A percentile compares a stretch with the other conserved stretches of the same genome.
phyloP scores from a whole-genome alignment of 2,888 invertebrate genomes.

The Drosophila pseudotalamancana region DNA sequence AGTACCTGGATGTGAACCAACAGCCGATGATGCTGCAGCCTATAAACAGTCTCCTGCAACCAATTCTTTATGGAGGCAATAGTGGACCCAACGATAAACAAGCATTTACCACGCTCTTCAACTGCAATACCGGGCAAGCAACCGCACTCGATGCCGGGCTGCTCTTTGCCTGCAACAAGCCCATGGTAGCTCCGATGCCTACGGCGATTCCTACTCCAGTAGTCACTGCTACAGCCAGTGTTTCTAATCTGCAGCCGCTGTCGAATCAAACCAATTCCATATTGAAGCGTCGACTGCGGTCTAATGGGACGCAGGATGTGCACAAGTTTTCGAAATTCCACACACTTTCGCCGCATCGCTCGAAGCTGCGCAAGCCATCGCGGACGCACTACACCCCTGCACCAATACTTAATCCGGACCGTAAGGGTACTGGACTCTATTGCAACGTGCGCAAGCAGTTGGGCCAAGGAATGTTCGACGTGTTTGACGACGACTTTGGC shows the following conservation, averaged over 20 bases:
- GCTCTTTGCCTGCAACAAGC: slow-evolving; percentile 45
- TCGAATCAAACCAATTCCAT: slow-evolving; percentile 83
- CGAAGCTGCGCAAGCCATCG: slow-evolving; percentile 84
- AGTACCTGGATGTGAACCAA: slow-evolving; percentile 54
- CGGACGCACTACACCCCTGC: slow-evolving; percentile 92
- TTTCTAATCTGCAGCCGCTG: slow-evolving; percentile 74
- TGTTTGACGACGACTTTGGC: slow-evolving; percentile 83
- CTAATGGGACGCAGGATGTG: slow-evolving; percentile 67
- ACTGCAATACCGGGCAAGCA: slow-evolving; percentile 42
- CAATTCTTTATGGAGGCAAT: slow-evolving; percentile 31
- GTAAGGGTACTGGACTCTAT: slow-evolving; percentile 93
- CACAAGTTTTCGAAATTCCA: slow-evolving; percentile 80
- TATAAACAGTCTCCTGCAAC: slow-evolving; percentile 65
- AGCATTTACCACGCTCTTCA: slow-evolving; percentile 42
- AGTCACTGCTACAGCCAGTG: slow-evolving; percentile 25
- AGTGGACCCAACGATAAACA: slow-evolving; percentile 39
- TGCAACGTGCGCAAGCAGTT: slow-evolving; percentile 81
- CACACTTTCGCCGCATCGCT: slow-evolving; percentile 81
- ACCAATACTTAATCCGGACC: slow-evolving; percentile 96
- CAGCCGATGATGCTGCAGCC: slow-evolving; percentile 56
- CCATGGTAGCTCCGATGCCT: slow-evolving; percentile 72
- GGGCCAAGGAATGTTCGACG: slow-evolving; percentile 79
- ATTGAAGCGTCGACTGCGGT: slow-evolving; percentile 81
- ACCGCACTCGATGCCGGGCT: slow-evolving; percentile 57
- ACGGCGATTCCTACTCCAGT: slow-evolving; percentile 14